Percentiles rank a stretch among this genome's conserved stretches.
These are phyloP conservation scores for Luscinia luscinia DNA, from an alignment of 2,797 vertebrate species.

Conservation along the genomic window DNA sequence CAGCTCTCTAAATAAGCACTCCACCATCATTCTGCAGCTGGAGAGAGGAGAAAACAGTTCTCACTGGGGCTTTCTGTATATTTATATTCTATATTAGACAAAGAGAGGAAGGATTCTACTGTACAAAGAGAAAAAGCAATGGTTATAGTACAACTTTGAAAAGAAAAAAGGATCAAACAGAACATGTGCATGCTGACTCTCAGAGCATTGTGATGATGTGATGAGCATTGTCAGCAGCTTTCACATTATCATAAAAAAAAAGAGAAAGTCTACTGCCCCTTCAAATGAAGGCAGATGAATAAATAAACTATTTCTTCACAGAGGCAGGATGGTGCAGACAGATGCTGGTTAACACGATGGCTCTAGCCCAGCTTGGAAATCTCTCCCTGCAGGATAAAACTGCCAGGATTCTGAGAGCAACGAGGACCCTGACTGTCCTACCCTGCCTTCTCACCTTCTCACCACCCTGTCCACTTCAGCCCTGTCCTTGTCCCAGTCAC, in stretches of 20 bases:
- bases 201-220: neutral
- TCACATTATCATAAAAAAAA: neutral
- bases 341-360: too few relatives aligned
- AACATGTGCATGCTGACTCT: rapidly evolving
- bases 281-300: neutral
- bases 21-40: neutral
- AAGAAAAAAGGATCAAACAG: neutral
- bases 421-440: neutral
- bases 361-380: neutral
- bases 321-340: neutral
- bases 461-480: neutral
- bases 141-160: neutral
- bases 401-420: neutral
- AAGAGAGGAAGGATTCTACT: neutral
- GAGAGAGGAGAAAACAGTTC: neutral
- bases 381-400: neutral
- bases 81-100: neutral
- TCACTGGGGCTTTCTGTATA: neutral
- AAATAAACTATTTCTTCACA: neutral
- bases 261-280: neutral
- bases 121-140: neutral
- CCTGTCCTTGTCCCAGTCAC: neutral
- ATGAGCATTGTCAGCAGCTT: neutral
- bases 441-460: neutral
- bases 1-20: neutral